phyloP scores from a whole-genome alignment of 2,888 invertebrate species.

The Flexamia atlantica region DNA sequence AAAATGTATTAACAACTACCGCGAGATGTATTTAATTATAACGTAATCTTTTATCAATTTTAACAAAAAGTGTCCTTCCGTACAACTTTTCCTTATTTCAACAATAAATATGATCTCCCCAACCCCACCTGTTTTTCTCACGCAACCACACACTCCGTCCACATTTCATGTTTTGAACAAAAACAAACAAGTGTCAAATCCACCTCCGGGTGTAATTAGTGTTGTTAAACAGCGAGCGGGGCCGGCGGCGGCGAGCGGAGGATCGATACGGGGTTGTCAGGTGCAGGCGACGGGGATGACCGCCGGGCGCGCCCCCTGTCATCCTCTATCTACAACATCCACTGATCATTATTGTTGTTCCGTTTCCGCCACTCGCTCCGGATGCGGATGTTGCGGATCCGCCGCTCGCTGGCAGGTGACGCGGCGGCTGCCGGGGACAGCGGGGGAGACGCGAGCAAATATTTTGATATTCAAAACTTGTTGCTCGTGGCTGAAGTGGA shows the following conservation, averaged over 20 bases:
- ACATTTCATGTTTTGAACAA: no score
- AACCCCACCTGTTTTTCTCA: no score
- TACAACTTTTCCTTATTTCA: no score
- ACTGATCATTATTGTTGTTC: constrained; percentile 22
- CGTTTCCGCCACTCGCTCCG: background rate
- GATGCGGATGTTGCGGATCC: background rate
- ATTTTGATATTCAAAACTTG: no score
- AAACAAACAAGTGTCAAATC: constrained; percentile 12
- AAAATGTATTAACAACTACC: no score
- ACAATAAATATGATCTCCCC: no score
- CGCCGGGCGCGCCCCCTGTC: constrained; percentile 17
- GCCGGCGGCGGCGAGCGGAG: background rate
- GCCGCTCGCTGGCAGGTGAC: background rate
- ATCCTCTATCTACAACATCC: constrained; percentile 19
- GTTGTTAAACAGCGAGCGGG: constrained; percentile 2
- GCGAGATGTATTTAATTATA: no score
- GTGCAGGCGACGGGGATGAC: constrained; percentile 25
- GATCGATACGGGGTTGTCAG: constrained; percentile 12
- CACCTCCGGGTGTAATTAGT: background rate
- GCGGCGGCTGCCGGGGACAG: background rate
- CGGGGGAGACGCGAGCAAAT: no score
- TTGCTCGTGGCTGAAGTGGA: no score
- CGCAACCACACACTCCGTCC: no score
- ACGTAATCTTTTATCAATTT: no score
- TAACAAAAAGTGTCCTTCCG: no score